Evolutionary conservation across 2,888 invertebrate species (phyloP).

Genomic region (Oxycera nigricornis): DNA sequence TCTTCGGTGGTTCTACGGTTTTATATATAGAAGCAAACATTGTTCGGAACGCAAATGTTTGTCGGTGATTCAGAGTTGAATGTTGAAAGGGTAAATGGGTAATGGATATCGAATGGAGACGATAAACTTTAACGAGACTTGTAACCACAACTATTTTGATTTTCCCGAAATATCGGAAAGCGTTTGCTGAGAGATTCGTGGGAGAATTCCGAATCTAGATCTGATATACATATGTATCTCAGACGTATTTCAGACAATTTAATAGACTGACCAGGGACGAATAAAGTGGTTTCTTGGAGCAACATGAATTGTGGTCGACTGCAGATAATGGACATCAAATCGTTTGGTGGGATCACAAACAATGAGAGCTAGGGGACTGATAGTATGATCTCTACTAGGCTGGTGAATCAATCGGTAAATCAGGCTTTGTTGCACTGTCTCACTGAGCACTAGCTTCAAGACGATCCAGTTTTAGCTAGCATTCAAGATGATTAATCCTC

Average conservation of each 20-base stretch:
- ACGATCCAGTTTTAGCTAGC: neutral
- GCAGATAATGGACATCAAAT: too few relatives aligned
- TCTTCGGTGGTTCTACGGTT: neutral
- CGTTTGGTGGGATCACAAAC: too few relatives aligned
- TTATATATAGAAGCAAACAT: neutral
- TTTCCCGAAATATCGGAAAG: conserved; percentile 6
- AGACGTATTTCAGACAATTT: neutral
- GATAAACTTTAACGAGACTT: conserved; percentile 37
- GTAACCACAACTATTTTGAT: conserved; percentile 26
- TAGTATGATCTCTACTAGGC: too few relatives aligned
- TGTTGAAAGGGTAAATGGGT: neutral
- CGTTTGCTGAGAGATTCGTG: neutral
- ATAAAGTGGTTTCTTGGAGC: too few relatives aligned
- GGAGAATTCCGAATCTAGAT: conserved; percentile 32
- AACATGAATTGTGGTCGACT: too few relatives aligned
- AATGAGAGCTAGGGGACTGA: too few relatives aligned
- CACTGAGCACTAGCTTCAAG: too few relatives aligned
- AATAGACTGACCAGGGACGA: conserved; percentile 34
- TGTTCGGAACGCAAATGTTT: neutral
- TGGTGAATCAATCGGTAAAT: too few relatives aligned
- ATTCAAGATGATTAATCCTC: neutral
- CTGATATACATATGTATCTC: neutral
- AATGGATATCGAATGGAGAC: conserved; percentile 26
- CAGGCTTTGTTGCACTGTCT: too few relatives aligned
- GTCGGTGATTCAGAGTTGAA: neutral